Percentiles rank a stretch among this genome's conserved stretches.
Conservation (phyloP, 2,888 invertebrate genomes). For the Schrankia costaestrigalis region DNA sequence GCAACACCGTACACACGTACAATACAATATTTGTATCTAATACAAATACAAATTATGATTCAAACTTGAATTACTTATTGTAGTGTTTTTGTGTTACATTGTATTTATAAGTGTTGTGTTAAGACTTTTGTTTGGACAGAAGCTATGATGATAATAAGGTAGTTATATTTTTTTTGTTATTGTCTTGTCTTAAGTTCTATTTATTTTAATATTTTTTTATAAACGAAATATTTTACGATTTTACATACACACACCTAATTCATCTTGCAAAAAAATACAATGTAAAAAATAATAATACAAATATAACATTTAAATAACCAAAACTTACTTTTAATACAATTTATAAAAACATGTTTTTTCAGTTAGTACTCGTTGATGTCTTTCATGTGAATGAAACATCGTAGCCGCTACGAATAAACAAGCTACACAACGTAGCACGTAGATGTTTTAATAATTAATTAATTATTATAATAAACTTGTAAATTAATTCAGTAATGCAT, state of each 20-base stretch:
- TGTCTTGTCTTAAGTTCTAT: not conserved
- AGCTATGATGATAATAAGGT: constrained; percentile 57
- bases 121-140: constrained; percentile 43
- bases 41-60: constrained; percentile 7
- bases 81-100: constrained; percentile 55
- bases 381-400: constrained; percentile 32
- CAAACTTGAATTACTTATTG: constrained; percentile 16
- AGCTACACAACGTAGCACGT: constrained; percentile 39
- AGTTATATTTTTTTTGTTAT: constrained; percentile 16
- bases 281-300: not conserved
- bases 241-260: not conserved
- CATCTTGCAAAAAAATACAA: not conserved
- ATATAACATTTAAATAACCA: not conserved
- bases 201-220: not conserved
- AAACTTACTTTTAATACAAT: too few species aligned
- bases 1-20: constrained; percentile 54
- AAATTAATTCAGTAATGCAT: too few species aligned
- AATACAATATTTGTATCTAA: constrained; percentile 10
- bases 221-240: too few species aligned
- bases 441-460: constrained; percentile 3
- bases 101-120: constrained; percentile 59
- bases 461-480: too few species aligned
- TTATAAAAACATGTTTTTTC: too few species aligned
- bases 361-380: constrained; percentile 44
- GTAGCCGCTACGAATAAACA: constrained; percentile 39